Evolutionary conservation across 2,888 invertebrate species (phyloP).

Genomic region (Tenodera sinensis): DNA sequence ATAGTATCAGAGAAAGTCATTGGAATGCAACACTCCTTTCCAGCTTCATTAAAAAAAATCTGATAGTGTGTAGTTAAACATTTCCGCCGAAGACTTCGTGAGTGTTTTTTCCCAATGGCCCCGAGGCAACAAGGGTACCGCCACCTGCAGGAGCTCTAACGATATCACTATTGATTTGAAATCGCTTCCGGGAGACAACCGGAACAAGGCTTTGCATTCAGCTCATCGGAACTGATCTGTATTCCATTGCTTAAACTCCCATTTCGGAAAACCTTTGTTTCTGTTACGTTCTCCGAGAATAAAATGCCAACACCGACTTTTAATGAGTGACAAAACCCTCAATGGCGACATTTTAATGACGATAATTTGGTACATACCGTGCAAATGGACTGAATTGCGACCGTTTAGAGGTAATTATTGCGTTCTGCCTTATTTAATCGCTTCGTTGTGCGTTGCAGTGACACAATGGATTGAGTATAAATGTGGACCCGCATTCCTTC

Average conservation of each 20-base stretch:
- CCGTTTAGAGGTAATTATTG: no score
- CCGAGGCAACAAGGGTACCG: background rate
- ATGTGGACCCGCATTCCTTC: no score
- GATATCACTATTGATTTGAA: background rate
- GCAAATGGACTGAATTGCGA: no score
- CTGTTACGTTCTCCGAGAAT: background rate
- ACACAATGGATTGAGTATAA: no score
- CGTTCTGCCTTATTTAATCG: no score
- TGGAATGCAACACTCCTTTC: no score
- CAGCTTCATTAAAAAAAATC: no score
- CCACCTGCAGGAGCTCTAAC: background rate
- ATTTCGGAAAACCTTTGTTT: background rate
- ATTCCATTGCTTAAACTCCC: background rate
- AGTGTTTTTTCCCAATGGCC: no score
- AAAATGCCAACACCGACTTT: background rate
- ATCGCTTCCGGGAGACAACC: background rate
- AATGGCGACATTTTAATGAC: background rate
- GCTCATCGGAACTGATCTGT: background rate
- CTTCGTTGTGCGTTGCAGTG: no score
- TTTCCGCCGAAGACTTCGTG: no score
- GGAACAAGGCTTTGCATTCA: background rate
- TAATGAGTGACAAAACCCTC: background rate
- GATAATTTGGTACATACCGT: background rate
- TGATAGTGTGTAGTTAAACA: no score
- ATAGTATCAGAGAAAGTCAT: no score